Evolutionary conservation across 2,797 vertebrate species (phyloP), one percentile per base, ranked within the genome.

Genomic region (Neomorphus geoffroyi): DNA sequence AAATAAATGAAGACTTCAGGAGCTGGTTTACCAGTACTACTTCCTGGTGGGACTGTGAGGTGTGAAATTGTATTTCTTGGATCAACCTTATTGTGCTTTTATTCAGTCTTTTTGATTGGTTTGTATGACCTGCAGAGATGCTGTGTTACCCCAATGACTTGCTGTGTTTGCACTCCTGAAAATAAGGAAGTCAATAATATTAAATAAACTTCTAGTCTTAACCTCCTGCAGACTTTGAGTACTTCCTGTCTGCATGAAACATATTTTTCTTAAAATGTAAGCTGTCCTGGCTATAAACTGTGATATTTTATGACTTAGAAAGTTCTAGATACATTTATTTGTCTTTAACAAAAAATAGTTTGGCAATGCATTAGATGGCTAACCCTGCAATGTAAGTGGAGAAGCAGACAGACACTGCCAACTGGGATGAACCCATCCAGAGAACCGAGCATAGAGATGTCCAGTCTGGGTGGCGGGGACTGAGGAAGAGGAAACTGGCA

Each of bases 121-220:
- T 80, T 32, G 10, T 73, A 43, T 53, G 54, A 67, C 37, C 74
- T 85, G 43, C 54, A 84, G 90, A 93, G 53, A 50, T 64, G 32
- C 8, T 81, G 4, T 50, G 37, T 48, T 92, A 62, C 56, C 70
- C 32, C 21, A 60, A 18, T 41, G n/a, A 33, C 37, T 83, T 61
- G 14, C 82, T 87, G 41, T 50, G 64, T 72, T 74, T 74, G 27
- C 39, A 35, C 26, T 89, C 30, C 50, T 86, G 46, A 95, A 85
- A 72, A 71, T 54, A 83, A 51, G 28, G 30, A 88, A 84, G 62
- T 66, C 48, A 83, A 39, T 50, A 80, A 58, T 65, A 88, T 79
- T 92, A 92, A 89, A 78, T 83, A 69, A 90, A 93, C 57, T 86
- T 83, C 12, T 69, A 19, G 16, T 60, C 23, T 72, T 86, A 58